phyloP scores from a whole-genome alignment of 1,140 invertebrate genomes.

The Drosophila watanabei region DNA sequence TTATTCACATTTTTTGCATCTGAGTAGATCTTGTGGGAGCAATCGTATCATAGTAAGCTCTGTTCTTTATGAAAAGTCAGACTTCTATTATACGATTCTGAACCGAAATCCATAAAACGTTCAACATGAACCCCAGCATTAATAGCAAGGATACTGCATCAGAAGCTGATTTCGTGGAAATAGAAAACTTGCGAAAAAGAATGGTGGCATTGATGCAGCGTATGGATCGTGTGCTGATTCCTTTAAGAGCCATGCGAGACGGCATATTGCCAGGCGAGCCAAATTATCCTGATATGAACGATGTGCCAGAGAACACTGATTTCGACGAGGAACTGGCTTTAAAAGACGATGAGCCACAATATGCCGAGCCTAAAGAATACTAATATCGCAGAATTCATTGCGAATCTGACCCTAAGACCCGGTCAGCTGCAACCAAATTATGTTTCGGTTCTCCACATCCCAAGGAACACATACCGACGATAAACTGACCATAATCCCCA shows the following conservation, averaged over 20 bases:
- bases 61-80: not conserved
- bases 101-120: not conserved
- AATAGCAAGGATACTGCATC: not conserved
- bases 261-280: not conserved
- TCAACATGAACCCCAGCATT: not conserved
- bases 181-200: not conserved
- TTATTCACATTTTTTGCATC: not conserved
- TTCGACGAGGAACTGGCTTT: not conserved
- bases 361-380: not conserved
- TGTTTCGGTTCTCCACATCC: not conserved
- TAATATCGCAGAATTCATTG: not conserved
- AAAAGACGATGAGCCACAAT: not conserved
- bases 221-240: constrained; percentile 1
- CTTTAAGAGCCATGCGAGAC: not conserved
- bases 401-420: not conserved
- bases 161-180: not conserved
- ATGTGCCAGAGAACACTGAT: not conserved
- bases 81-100: not conserved
- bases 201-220: not conserved
- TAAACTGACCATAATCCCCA: not conserved
- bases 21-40: not conserved
- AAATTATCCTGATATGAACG: not conserved
- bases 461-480: not conserved
- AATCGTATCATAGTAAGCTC: not conserved
- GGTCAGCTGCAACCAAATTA: not conserved